Evolutionary conservation across 1,140 invertebrate genomes (phyloP).

Genomic region (Dendroctonus ponderosae): DNA sequence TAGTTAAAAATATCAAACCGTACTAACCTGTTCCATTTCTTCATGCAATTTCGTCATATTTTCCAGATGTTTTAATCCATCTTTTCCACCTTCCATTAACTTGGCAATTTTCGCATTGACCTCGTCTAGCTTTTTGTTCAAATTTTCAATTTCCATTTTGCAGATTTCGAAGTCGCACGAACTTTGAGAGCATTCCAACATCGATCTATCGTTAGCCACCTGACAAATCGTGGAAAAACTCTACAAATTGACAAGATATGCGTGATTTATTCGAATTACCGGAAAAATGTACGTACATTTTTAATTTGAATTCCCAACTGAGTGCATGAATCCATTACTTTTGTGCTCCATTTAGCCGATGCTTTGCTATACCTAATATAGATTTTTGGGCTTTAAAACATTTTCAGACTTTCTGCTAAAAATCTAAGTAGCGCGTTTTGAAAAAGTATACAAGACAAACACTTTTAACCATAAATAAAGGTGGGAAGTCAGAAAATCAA

Average conservation of each 20-base stretch:
- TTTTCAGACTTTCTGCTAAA: too few species aligned
- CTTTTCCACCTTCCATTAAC: too few species aligned
- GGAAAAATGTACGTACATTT: conserved; percentile 29
- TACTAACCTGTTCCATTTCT: too few species aligned
- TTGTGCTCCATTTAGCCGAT: conserved; percentile 34
- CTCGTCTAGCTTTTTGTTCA: conserved; percentile 13
- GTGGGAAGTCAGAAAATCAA: too few species aligned
- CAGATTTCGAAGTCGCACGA: conserved; percentile 27
- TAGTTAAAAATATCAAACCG: too few species aligned
- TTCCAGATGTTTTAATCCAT: too few species aligned
- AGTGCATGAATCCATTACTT: conserved; percentile 34
- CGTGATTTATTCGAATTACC: not conserved
- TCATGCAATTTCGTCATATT: too few species aligned
- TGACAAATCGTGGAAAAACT: conserved; percentile 34
- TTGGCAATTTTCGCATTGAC: too few species aligned
- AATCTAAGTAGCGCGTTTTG: too few species aligned
- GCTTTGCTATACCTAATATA: conserved; percentile 27
- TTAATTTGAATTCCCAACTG: conserved; percentile 36
- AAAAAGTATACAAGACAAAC: too few species aligned
- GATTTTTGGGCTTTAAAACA: too few species aligned
- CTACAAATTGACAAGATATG: conserved; percentile 23
- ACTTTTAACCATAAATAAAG: too few species aligned
- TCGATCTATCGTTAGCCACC: conserved; percentile 2
- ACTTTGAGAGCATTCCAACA: not conserved
- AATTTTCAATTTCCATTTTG: conserved; percentile 17